Conservation (phyloP, 92 coral and sea anemone species). For the Virgularia gustaviana region DNA sequence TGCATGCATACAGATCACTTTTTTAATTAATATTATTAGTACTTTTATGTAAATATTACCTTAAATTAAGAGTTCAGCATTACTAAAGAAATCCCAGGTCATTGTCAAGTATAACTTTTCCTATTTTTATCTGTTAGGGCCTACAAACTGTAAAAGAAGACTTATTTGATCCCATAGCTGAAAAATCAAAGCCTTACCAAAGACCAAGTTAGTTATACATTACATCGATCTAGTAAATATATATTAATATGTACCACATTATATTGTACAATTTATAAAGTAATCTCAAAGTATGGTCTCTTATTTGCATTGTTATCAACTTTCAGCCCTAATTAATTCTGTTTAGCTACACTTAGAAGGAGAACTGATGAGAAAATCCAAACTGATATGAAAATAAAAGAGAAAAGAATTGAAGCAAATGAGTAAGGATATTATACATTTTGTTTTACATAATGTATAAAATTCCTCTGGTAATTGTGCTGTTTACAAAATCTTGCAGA, state of each 20-base stretch:
- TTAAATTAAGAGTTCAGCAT: too few species aligned
- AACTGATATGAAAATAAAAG: conserved; percentile 56
- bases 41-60: background rate
- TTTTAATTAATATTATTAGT: background rate
- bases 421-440: conserved; percentile 56
- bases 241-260: background rate
- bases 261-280: too few species aligned
- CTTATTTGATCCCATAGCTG: conserved; percentile 77
- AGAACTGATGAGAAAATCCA: conserved; percentile 66
- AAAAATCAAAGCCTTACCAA: conserved; percentile 87
- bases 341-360: conserved; percentile 69
- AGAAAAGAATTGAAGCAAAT: conserved; percentile 91
- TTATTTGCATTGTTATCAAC: background rate
- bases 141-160: conserved; percentile 87
- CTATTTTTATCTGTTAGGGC: too few species aligned
- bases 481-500: conserved; percentile 24
- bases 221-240: background rate
- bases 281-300: background rate
- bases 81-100: too few species aligned
- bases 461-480: background rate
- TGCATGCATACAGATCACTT: background rate
- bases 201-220: conserved; percentile 63
- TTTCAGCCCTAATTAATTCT: background rate
- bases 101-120: too few species aligned
- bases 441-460: background rate